Evolutionary conservation across 2,113 vertebrate genomes (phyloP), one percentile per base, ranked within the genome.

Genomic region (Theristicus caerulescens): DNA sequence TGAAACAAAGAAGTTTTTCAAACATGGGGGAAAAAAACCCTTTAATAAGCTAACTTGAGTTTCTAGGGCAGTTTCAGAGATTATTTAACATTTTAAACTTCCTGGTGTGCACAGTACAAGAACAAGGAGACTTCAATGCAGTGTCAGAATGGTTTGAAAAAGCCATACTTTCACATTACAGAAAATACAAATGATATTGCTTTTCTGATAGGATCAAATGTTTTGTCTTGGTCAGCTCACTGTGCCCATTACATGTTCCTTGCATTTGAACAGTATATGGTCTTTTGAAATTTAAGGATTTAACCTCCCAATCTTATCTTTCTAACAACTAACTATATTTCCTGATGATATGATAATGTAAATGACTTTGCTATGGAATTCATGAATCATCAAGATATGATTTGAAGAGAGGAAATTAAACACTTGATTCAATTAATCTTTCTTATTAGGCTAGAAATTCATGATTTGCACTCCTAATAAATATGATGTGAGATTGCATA

Each of bases 1-100:
- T 87, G 96, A 97, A 98, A 98, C 97, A 98, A 98, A 98, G 98
- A 98, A 97, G 95, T 97, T 98, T 98, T 97, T 98, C 96, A 97
- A 97, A 97, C 9, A 9, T 54, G 11, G 24, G 32, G 1, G 2
- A 24, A 66, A 72, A 94, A 49, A 18, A 57, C 80, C 72, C 86
- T 97, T 97, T 91, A 98, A 97, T 95, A 98, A 97, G 94, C 58
- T 95, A 97, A 97, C 95, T 98, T 94, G 70, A 96, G 91, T 97
- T 98, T 98, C 97, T 96, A 96, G 93, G 91, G 88, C 88, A 96
- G 64, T 97, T 97, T 90, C 82, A 91, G 90, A 94, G 80, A 97
- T 97, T 97, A 97, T 95, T 98, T 96, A 98, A 96, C 78, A 94
- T 94, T 97, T 96, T 92, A 93, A 93, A 96, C 72, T 97, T 97